phyloP scores from a whole-genome alignment of 1,140 invertebrate species.

The Temnothorax longispinosus region DNA sequence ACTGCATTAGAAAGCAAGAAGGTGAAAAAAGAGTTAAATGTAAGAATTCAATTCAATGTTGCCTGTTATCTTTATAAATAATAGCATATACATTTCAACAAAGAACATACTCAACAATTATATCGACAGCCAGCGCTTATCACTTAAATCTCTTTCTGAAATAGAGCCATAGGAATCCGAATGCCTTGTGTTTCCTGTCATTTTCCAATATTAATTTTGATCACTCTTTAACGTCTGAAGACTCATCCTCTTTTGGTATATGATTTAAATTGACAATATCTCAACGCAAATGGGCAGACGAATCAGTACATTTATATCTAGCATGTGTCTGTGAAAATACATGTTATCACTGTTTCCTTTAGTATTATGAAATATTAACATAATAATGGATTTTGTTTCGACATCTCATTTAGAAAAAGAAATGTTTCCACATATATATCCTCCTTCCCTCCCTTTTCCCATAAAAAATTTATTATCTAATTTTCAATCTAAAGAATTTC shows the following conservation, averaged over 20 bases:
- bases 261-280: slow-evolving; percentile 69
- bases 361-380: neutral
- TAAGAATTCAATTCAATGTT: slow-evolving; percentile 39
- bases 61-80: slow-evolving; percentile 35
- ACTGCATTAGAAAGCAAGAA: slow-evolving; percentile 37
- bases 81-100: slow-evolving; percentile 42
- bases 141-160: slow-evolving; percentile 55
- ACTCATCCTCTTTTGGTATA: slow-evolving; percentile 37
- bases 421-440: neutral
- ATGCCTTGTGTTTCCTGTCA: slow-evolving; percentile 21
- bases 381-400: neutral
- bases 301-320: slow-evolving; percentile 78
- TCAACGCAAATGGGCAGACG: slow-evolving; percentile 83
- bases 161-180: slow-evolving; percentile 51
- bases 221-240: slow-evolving; percentile 57
- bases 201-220: slow-evolving; percentile 55
- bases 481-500: neutral
- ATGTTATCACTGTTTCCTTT: neutral
- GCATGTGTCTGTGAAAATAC: slow-evolving; percentile 58
- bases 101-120: slow-evolving; percentile 52
- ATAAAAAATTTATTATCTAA: neutral
- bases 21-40: slow-evolving; percentile 34
- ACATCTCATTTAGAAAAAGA: neutral
- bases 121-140: slow-evolving; percentile 67
- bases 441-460: neutral